A percentile compares a stretch with the other conserved stretches of the same genome.
These are phyloP conservation scores for Pteruthius melanotis DNA, from an alignment of 2,113 vertebrate species.

Conservation along the genomic window DNA sequence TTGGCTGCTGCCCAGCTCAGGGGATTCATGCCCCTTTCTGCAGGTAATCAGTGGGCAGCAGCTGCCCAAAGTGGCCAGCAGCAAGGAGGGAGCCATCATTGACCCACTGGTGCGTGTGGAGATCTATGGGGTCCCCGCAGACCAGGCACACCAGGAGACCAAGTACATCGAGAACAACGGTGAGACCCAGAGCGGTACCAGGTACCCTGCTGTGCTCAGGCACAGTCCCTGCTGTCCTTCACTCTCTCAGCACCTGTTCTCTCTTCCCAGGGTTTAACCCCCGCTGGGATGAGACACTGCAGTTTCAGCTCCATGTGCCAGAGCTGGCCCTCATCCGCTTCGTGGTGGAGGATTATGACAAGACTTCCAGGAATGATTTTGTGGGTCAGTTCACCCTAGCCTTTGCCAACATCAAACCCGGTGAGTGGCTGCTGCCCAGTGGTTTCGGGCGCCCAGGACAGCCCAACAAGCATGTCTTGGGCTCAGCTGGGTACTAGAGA, in stretches of 20 bases:
- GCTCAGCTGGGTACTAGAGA: not conserved
- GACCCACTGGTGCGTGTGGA: slow-evolving; percentile 92
- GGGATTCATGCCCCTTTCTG: not conserved
- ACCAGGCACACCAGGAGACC: slow-evolving; percentile 87
- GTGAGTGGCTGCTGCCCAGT: slow-evolving; percentile 64
- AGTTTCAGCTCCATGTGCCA: slow-evolving; percentile 83
- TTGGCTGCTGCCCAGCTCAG: not conserved
- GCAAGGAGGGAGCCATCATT: slow-evolving; percentile 85
- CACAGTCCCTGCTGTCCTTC: not conserved
- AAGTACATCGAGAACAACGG: slow-evolving; percentile 92
- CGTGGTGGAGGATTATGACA: slow-evolving; percentile 92
- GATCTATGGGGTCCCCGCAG: slow-evolving; percentile 82
- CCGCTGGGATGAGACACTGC: slow-evolving; percentile 84
- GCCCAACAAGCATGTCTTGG: not conserved
- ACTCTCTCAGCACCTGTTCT: not conserved
- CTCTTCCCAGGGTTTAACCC: slow-evolving; percentile 88
- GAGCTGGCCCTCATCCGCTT: slow-evolving; percentile 89
- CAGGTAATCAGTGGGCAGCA: slow-evolving; percentile 96
- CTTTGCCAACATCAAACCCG: slow-evolving; percentile 85
- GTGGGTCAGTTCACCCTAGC: slow-evolving; percentile 91
- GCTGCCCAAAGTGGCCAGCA: slow-evolving; percentile 87
- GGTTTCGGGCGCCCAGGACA: not conserved
- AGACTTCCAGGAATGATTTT: slow-evolving; percentile 89
- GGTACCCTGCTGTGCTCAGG: not conserved
- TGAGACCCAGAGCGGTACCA: slow-evolving; percentile 20